phyloP scores from a whole-genome alignment of 2,797 vertebrate genomes.

The Neomorphus geoffroyi region DNA sequence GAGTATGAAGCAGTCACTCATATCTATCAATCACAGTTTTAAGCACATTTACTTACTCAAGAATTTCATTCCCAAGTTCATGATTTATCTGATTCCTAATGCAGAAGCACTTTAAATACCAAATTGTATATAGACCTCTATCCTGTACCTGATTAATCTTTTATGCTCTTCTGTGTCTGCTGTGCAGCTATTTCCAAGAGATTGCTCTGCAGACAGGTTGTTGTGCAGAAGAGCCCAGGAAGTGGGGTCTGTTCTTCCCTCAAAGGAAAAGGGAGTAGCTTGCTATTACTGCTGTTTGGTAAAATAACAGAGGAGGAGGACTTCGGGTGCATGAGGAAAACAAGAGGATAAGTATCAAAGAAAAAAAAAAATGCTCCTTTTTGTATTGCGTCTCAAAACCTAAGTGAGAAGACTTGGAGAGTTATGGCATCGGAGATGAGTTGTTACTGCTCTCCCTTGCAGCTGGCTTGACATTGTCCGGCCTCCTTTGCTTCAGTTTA shows the following conservation, averaged over 20 bases:
- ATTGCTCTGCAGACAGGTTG: neutral
- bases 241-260: neutral
- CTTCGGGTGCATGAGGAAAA: neutral
- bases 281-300: neutral
- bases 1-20: slow-evolving; percentile 27
- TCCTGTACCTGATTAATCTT: slow-evolving; percentile 50
- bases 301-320: neutral
- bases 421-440: fast-evolving
- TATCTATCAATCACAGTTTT: slow-evolving; percentile 48
- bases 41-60: slow-evolving; percentile 35
- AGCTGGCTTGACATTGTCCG: neutral
- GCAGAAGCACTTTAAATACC: slow-evolving; percentile 66
- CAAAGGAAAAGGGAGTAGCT: neutral
- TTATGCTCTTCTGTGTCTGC: slow-evolving; percentile 14
- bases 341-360: neutral
- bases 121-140: slow-evolving; percentile 19
- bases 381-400: neutral
- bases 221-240: neutral
- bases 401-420: neutral
- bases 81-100: slow-evolving; percentile 66
- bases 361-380: neutral
- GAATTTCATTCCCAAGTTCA: slow-evolving; percentile 57
- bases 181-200: slow-evolving; percentile 18
- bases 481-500: neutral
- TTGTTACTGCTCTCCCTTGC: neutral